Base-by-base conservation (phyloP, 2,888 invertebrate genomes). In the Plagodis pulveraria region DNA sequence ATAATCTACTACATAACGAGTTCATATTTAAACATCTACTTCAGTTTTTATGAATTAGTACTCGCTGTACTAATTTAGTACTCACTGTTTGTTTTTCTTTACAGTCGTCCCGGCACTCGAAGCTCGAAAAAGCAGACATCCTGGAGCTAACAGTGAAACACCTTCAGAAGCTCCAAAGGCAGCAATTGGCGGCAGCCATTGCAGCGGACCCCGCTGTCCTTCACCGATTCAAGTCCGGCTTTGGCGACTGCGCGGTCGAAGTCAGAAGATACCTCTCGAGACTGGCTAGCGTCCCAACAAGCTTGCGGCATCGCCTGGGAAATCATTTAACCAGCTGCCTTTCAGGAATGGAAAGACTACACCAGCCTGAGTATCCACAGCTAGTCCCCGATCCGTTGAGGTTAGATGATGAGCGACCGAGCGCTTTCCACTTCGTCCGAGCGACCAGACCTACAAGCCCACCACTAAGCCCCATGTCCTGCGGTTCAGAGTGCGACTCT, bases 71-170 rank as follows among this genome's bases (percentile, higher is more conserved):
- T n/a, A 33, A 44, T 41, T 51, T 48, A 42, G 43, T 53, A 46
- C 35, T 58, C 40, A 38, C 38, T 12, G 61, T 52, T 46, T 64
- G 46, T 71, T 94, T 42, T 53, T 64, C 38, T 72, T 94, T 94
- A 62, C 94, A 98, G 98, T 97, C 98, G 41, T 95, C 97, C 2
- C 95, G 98, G 58, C 98, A 98, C 89, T 97, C 98, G 6, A 99
- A 99, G 84, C 93, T 99, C 76, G 99, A 99, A 86, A 99, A 99
- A 83, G 98, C 99, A 0, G 99, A 99, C 85, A 98, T 99, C 71
- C 91, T 99, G 54, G 99, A 99, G 87, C 96, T 98, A 94, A 98
- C 98, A 0, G 98, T 99, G 48, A 97, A 97, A 81, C 98, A 98
- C 83, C 93, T 99, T 50, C 97, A 98, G 82, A 96, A 96, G 63